These are phyloP conservation scores for Cryptus armator DNA, from an alignment of 2,888 invertebrate genomes.

Conservation along the genomic window DNA sequence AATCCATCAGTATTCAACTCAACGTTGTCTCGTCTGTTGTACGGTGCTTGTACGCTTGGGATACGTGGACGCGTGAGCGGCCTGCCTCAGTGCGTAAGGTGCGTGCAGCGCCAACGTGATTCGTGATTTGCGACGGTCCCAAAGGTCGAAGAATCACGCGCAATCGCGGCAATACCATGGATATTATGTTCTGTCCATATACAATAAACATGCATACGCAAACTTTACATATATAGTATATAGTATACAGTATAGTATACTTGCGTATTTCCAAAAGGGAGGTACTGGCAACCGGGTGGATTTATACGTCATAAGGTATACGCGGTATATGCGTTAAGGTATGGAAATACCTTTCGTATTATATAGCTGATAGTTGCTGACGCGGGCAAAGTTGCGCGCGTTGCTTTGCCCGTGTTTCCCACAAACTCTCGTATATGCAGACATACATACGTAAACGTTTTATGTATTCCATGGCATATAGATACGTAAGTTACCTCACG, in stretches of 20 bases:
- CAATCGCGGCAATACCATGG: constrained; percentile 28
- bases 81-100: constrained; percentile 77
- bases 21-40: constrained; percentile 75
- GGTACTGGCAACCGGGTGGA: background rate
- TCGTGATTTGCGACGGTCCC: constrained; percentile 74
- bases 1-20: constrained; percentile 75
- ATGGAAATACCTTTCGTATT: background rate
- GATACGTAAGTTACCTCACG: constrained; percentile 5
- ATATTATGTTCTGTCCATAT: background rate
- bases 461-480: constrained; percentile 7
- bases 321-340: no score
- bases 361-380: background rate
- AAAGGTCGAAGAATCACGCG: constrained; percentile 75
- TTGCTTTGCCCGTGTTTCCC: constrained; percentile 25
- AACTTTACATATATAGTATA: background rate
- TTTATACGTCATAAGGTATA: background rate
- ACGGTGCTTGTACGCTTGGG: constrained; percentile 77
- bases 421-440: constrained; percentile 4
- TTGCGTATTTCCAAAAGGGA: background rate
- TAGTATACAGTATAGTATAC: background rate
- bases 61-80: constrained; percentile 79
- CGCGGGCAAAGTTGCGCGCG: background rate
- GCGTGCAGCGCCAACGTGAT: constrained; percentile 77
- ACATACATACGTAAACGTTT: constrained; percentile 7
- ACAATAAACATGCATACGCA: background rate